A percentile compares a stretch with the other conserved stretches of the same genome.
Conservation (phyloP, 2,888 invertebrate genomes). For the Odontocolon sp. region DNA sequence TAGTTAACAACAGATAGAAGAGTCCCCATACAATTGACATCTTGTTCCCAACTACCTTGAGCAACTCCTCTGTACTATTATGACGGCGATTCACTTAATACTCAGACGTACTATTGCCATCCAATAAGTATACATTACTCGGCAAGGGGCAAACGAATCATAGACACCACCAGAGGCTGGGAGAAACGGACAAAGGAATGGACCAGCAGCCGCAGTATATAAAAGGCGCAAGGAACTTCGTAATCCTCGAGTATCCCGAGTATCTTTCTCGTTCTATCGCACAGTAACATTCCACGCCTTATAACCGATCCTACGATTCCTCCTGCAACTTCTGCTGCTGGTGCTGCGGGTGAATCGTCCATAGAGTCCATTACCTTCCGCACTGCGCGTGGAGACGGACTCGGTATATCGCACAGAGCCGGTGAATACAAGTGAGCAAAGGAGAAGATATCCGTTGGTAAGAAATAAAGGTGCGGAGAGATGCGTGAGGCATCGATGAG, state of each 20-base stretch:
- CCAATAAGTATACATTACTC: constrained; percentile 57
- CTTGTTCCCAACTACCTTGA: constrained; percentile 43
- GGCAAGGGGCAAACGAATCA: constrained; percentile 37
- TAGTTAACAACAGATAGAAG: neutral
- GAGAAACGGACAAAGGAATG: constrained; percentile 33
- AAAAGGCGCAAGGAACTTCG: constrained; percentile 47
- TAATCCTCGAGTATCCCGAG: constrained; percentile 53
- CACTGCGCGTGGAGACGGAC: constrained; percentile 22
- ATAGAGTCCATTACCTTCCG: constrained; percentile 52
- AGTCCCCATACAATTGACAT: constrained; percentile 47
- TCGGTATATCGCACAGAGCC: constrained; percentile 35
- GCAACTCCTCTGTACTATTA: constrained; percentile 49
- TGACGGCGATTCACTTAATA: constrained; percentile 53
- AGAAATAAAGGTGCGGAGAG: constrained; percentile 60
- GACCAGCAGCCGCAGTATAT: constrained; percentile 13
- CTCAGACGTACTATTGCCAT: constrained; percentile 19
- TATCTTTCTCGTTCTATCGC: constrained; percentile 43
- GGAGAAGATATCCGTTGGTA: constrained; percentile 45
- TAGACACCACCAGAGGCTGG: constrained; percentile 21
- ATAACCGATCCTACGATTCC: constrained; percentile 53
- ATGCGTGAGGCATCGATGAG: constrained; percentile 35
- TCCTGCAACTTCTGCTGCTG: constrained; percentile 15
- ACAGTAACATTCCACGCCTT: constrained; percentile 56
- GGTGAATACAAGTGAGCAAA: constrained; percentile 38
- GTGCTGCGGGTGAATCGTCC: constrained; percentile 32